These are phyloP conservation scores for Lophochroa leadbeateri DNA, from an alignment of 2,113 vertebrate genomes.

Conservation along the genomic window DNA sequence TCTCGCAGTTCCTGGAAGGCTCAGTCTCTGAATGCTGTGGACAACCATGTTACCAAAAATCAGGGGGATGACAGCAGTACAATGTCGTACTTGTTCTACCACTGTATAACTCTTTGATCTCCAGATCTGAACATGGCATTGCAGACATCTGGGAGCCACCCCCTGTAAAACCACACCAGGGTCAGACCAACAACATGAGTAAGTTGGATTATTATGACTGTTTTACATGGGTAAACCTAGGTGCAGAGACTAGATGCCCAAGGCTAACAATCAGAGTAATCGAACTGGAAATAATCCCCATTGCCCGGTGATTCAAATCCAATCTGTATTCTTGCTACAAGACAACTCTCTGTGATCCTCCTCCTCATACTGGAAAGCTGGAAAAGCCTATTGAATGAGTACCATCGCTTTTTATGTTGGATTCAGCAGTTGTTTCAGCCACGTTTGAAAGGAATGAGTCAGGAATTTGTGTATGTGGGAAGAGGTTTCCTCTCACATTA, in stretches of 20 bases:
- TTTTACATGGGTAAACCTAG: background rate
- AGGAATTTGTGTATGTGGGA: conserved; percentile 59
- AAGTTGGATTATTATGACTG: background rate
- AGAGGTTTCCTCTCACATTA: conserved; percentile 59
- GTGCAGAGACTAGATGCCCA: background rate
- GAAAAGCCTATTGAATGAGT: conserved; percentile 10
- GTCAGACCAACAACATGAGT: background rate
- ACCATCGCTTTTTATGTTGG: conserved; percentile 1
- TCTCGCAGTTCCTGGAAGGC: background rate
- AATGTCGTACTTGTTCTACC: background rate
- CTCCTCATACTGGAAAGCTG: conserved; percentile 13
- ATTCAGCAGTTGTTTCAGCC: conserved; percentile 49
- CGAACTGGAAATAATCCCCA: background rate
- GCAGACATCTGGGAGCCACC: background rate
- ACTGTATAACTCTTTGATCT: background rate
- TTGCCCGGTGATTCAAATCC: background rate
- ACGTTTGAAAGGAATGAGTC: conserved; percentile 51
- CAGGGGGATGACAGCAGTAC: background rate
- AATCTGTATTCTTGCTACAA: background rate
- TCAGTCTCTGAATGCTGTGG: background rate
- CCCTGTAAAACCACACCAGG: background rate
- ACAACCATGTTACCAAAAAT: background rate
- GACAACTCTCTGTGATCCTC: background rate
- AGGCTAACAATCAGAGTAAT: background rate
- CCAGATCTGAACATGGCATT: background rate